Conservation (phyloP, 2,888 invertebrate species). For the Agriotes lineatus region DNA sequence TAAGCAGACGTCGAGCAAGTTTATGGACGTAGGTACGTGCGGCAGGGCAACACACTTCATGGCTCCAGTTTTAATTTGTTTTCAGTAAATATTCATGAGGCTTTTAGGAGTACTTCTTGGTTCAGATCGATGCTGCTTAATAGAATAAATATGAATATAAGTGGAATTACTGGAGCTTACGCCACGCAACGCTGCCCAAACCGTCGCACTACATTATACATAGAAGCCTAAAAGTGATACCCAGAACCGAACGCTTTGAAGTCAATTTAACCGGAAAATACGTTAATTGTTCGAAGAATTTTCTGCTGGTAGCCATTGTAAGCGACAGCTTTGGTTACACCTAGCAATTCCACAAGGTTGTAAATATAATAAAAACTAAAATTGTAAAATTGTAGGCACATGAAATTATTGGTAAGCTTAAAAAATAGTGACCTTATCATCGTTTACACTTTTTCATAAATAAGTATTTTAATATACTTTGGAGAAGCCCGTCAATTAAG, state of each 20-base stretch:
- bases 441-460: too few species aligned
- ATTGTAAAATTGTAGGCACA: too few species aligned
- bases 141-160: constrained; percentile 1
- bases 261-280: not conserved
- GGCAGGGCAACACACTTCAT: not conserved
- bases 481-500: too few species aligned
- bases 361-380: too few species aligned
- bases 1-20: too few species aligned
- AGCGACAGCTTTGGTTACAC: too few species aligned
- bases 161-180: not conserved
- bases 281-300: not conserved
- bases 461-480: too few species aligned
- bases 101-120: constrained; percentile 5
- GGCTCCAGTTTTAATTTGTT: not conserved
- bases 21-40: not conserved
- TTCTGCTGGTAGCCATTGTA: too few species aligned
- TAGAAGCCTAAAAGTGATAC: not conserved
- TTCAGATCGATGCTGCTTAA: not conserved
- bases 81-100: constrained; percentile 1
- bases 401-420: too few species aligned
- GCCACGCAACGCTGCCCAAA: not conserved
- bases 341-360: too few species aligned
- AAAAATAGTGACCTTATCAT: too few species aligned
- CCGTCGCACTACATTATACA: not conserved
- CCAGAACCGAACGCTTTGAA: not conserved